These are phyloP conservation scores for Acanthochromis polyacanthus DNA, from an alignment of 2,113 vertebrate species.

Conservation along the genomic window DNA sequence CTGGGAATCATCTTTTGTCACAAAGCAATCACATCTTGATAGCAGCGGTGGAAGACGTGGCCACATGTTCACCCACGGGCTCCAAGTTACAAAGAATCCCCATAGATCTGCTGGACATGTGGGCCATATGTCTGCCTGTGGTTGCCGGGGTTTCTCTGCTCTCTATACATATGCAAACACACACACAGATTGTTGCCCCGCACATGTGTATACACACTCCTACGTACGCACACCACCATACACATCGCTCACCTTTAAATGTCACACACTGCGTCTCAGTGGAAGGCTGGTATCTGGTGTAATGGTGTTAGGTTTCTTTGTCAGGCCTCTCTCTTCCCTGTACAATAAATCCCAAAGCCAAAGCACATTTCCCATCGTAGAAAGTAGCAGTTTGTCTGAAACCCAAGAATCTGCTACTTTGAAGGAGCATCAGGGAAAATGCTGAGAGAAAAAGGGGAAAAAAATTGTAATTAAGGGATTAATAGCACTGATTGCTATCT, in stretches of 20 bases:
- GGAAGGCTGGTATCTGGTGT: constrained; percentile 44
- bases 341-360: constrained; percentile 39
- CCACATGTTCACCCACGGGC: constrained; percentile 60
- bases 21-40: constrained; percentile 73
- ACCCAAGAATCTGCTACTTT: constrained; percentile 26
- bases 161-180: constrained; percentile 35
- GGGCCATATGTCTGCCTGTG: constrained; percentile 69
- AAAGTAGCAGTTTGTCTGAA: constrained; percentile 30
- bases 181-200: constrained; percentile 25
- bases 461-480: constrained; percentile 37
- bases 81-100: constrained; percentile 54
- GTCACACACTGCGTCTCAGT: constrained; percentile 26
- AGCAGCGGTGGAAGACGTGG: constrained; percentile 48
- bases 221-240: constrained; percentile 12
- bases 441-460: neutral
- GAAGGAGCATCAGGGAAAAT: constrained; percentile 12
- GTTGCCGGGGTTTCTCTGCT: constrained; percentile 46
- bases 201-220: constrained; percentile 34
- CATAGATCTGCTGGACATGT: constrained; percentile 64
- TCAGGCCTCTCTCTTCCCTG: constrained; percentile 29
- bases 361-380: constrained; percentile 38
- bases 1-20: constrained; percentile 73
- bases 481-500: constrained; percentile 55
- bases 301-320: constrained; percentile 53
- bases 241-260: constrained; percentile 44